Evolutionary conservation across 2,113 vertebrate genomes (phyloP), one percentile per base, ranked within the genome.

Genomic region (Ellobius talpinus): DNA sequence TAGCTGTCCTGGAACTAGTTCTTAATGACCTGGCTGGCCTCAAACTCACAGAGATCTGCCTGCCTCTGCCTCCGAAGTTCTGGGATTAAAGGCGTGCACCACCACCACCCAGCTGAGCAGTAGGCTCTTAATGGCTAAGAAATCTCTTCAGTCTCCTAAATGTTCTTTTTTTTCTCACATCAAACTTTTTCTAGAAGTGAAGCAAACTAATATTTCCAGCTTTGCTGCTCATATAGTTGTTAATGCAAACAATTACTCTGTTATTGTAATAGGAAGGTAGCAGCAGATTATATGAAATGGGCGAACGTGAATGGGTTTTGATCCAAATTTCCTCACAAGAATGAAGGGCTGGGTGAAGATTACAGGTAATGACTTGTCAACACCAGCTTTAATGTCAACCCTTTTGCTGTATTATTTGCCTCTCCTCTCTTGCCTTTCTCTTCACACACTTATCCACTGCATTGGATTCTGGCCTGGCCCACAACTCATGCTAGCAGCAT

Each of bases 51-150:
- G 58, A 58, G 58, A 58, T 58, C 0, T 2, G 19, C 19, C 6
- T 58, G 58, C 58, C 58, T 58, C 19, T 58, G 55, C 16, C 55
- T 58, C 55, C 17, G 17, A 58, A 58, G 55, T 58, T 17, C 17
- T 58, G 17, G 55, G 55, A 58, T 58, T 58, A 58, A 58, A 58
- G 55, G 17, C 0, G 1, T 58, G 19, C 0, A 0, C 19, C 55
- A 58, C 55, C 55, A 58, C 19, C 5, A 1, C 19, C 58, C 19
- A 58, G 58, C 58, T 58, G 58, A 42, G n/a, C 23, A 85, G 24
- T 63, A 17, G 7, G 14, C 13, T 63, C 81, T 61, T 42, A 31
- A 85, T 7, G 9, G 55, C n/a, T 84, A 39, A 31, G 8, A 26
- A 39, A 65, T 85, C 7, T 65, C n/a, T 42, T 63, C 58, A 45